Percentiles rank a stretch among this genome's conserved stretches.
Conservation (phyloP, 2,797 vertebrate species). For the Mionectes olivaceus region DNA sequence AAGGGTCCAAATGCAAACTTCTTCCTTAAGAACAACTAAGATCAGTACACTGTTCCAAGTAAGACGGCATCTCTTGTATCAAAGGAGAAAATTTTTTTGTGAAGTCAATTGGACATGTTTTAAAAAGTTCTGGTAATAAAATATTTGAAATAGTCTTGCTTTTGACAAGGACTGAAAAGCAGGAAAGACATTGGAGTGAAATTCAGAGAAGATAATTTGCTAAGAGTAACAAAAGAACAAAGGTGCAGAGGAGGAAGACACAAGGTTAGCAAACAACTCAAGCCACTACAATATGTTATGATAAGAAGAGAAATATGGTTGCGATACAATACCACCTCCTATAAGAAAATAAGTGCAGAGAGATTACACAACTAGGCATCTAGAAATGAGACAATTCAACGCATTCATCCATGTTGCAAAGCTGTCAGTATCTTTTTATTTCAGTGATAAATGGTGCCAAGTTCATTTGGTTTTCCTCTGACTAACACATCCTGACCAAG, state of each 20-base stretch:
- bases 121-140: not conserved
- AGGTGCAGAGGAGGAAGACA: not conserved
- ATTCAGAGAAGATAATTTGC: not conserved
- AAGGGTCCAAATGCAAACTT: not conserved
- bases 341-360: not conserved
- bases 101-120: fast-evolving
- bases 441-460: not conserved
- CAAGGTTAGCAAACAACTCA: not conserved
- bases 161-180: not conserved
- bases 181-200: not conserved
- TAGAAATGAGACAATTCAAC: not conserved
- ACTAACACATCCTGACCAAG: not conserved
- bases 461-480: not conserved
- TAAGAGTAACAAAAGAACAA: not conserved
- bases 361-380: not conserved
- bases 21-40: not conserved
- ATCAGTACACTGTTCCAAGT: not conserved
- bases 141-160: not conserved
- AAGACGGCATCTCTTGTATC: not conserved
- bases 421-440: not conserved
- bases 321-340: not conserved
- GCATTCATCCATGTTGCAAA: not conserved
- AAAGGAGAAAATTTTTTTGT: not conserved
- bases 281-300: not conserved
- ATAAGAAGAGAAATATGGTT: not conserved